These are phyloP conservation scores for Acrocephalus kingi DNA, from an alignment of 2,113 vertebrate species.

Conservation along the genomic window DNA sequence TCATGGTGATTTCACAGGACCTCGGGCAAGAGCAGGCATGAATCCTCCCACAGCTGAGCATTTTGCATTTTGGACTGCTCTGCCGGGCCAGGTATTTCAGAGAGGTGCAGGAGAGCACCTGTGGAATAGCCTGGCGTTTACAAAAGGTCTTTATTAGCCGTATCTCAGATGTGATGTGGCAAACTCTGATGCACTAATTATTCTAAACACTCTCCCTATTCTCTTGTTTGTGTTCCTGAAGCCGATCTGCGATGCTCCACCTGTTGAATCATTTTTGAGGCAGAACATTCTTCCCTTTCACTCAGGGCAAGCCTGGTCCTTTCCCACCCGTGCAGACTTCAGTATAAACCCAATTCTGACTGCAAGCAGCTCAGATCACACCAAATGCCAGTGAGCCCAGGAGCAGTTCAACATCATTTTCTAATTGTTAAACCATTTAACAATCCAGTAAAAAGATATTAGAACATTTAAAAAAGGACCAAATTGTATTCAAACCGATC, in stretches of 20 bases:
- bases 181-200: neutral
- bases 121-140: neutral
- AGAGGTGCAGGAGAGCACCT: neutral
- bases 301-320: neutral
- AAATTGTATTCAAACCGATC: neutral
- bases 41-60: neutral
- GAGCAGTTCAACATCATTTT: neutral
- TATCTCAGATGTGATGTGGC: neutral
- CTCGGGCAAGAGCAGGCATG: neutral
- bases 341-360: fast-evolving
- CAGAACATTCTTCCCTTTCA: neutral
- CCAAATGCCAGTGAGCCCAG: neutral
- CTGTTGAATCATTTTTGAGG: neutral
- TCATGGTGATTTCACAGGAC: neutral
- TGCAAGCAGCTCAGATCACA: neutral
- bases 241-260: neutral
- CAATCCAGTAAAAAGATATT: neutral
- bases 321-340: neutral
- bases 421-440: neutral
- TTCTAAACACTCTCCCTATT: neutral
- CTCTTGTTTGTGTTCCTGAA: neutral
- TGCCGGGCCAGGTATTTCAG: fast-evolving
- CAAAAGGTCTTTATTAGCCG: neutral
- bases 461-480: neutral
- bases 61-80: neutral